Percentiles rank a stretch among this genome's conserved stretches.
Conservation (phyloP, 2,797 vertebrate species). For the Lacerta bilineata region DNA sequence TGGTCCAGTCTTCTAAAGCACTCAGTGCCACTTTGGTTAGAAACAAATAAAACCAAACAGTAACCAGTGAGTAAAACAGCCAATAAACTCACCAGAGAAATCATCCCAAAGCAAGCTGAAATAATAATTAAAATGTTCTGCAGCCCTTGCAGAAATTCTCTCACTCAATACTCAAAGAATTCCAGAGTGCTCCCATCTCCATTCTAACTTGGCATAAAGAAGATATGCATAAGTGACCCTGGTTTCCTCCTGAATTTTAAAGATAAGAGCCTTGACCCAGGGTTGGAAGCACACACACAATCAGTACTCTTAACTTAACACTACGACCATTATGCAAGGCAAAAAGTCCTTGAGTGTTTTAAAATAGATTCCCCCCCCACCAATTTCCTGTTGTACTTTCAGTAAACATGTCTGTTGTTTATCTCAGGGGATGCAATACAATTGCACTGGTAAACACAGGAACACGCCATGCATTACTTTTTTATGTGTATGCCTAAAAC, state of each 20-base stretch:
- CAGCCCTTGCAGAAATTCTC: neutral
- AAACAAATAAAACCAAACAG: neutral
- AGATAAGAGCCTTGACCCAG: neutral
- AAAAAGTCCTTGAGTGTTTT: neutral
- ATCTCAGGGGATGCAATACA: neutral
- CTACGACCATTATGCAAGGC: neutral
- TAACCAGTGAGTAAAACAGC: neutral
- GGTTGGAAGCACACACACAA: neutral
- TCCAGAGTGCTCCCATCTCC: neutral
- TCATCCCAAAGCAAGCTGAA: no score
- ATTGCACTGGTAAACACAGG: neutral
- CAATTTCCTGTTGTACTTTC: neutral
- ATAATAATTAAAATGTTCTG: neutral
- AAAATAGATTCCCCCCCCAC: neutral
- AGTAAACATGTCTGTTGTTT: neutral
- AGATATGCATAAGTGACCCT: neutral
- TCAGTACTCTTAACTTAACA: neutral
- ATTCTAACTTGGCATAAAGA: neutral
- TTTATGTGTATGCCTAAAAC: no score
- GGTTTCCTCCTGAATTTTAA: neutral
- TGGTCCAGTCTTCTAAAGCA: neutral
- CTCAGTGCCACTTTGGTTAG: neutral
- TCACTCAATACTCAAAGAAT: neutral
- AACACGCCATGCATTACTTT: no score
- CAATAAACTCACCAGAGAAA: neutral